These are phyloP conservation scores for Alethe castanea DNA, from an alignment of 2,113 vertebrate genomes.

Conservation along the genomic window DNA sequence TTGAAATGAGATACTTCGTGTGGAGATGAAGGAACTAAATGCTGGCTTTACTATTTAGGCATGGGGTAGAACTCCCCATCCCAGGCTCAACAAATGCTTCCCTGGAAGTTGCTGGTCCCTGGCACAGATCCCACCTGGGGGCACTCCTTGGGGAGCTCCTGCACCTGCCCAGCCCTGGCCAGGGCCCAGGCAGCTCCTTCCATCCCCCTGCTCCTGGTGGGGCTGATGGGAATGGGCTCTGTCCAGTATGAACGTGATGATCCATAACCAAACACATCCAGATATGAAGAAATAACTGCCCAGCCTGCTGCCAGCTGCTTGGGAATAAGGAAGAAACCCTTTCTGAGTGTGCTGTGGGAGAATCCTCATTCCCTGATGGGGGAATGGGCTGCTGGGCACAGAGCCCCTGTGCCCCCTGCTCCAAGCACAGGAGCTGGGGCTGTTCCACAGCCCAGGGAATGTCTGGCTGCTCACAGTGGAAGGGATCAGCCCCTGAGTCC, in stretches of 20 bases:
- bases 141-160: neutral
- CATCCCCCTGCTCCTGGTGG: neutral
- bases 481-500: neutral
- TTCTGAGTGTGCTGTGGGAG: neutral
- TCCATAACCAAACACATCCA: neutral
- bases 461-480: neutral
- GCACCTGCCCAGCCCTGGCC: neutral
- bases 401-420: neutral
- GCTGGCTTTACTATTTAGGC: constrained; percentile 24
- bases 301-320: neutral
- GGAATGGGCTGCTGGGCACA: neutral
- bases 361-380: neutral
- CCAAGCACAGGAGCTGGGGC: neutral
- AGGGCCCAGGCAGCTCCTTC: neutral
- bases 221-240: neutral
- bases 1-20: constrained; percentile 43
- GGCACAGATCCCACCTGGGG: neutral
- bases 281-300: neutral
- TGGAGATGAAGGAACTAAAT: constrained; percentile 29
- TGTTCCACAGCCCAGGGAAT: accelerated
- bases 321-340: neutral
- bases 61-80: neutral
- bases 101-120: neutral
- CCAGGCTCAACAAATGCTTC: neutral
- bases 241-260: accelerated